Base-by-base conservation (phyloP, 1,140 invertebrate species). In the Trichomalopsis sarcophagae region DNA sequence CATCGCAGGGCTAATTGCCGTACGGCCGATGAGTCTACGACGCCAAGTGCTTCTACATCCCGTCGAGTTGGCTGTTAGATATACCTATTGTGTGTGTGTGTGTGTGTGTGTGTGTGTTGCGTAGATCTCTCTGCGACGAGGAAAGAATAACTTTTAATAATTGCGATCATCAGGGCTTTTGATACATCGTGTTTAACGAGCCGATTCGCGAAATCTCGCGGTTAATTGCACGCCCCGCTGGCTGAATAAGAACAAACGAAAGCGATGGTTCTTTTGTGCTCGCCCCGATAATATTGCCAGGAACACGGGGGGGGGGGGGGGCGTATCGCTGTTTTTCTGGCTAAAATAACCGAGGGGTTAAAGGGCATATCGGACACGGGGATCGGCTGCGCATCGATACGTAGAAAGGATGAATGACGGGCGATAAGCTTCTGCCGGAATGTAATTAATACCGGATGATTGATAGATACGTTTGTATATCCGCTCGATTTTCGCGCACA, bases 1-100 rank as follows among this genome's bases (percentile, higher is more conserved):
- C 73, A 33, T 69, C 55, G 74, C 62, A 3, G 17, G 75, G 30
- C 40, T 78, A 82, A 82, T 82, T 82, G 81, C 74, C 74, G 17
- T 17, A 76, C 74, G 74, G 33, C 33, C 11, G 33, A 73, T 73
- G 55, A 62, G 55, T 62, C 55, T 62, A 21, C 55, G 55, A n/a
- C 55, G 55, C 21, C 55, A 62, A 62, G 55, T 62, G 55, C 55
- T 62, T 62, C 55, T 21, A 21, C 11, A 55, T 55, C 9, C 17
- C 7, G 27, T 27, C 27, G 27, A 27, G 27, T 27, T 27, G 27
- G 27, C 27, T 27, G 27, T 27, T 27, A 0, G 40, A 1, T 10
- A 44, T 0, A 44, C 40, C 40, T 44, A 9, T 44, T 44, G 0
- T 7, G 7, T 44, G 40, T 44, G 36, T 44, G 7, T 44, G 7